Evolutionary conservation across 2,888 invertebrate genomes (phyloP), one percentile per base, ranked within the genome.

Genomic region (Drosophila testacea): DNA sequence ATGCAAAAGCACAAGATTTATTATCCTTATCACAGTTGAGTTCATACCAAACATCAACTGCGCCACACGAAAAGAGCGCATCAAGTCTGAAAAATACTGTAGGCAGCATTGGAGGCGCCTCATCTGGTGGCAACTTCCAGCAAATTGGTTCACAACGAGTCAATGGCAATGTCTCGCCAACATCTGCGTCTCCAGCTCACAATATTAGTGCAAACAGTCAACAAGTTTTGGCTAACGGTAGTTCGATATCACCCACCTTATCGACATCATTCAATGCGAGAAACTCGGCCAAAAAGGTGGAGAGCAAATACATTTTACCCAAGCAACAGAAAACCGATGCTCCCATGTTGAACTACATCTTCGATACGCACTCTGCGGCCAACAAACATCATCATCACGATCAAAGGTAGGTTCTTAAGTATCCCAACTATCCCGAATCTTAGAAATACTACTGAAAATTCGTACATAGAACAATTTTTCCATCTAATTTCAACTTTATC

Each of bases 271-370:
- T 71, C 13, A 68, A 64, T 41, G 68, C 74, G 6, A 81, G 81
- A 59, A 80, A 69, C 50, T 88, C 90, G 48, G 83, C 87, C 61
- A 80, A 77, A 42, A 91, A 88, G 76, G 81, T 84, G 36, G 89
- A 91, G 11, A 90, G 81, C 66, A 91, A 93, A 92, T 67, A 87
- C 79, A 72, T 93, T 83, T 63, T 93, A 92, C 46, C 92, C 73
- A 93, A 93, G 73, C 92, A 92, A 27, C 94, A 94, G 52, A 92
- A 94, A 77, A 94, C 94, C 1, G 95, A 95, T 85, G 94, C 95
- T 0, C 95, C 95, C 7, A 95, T 96, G 95, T 91, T 95, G 57
- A 95, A 95, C 91, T 95, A 95, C 82, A 95, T 96, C 75, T 95
- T 95, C 89, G 95, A 96, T 90, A 94, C 95, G 0, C 95, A 95